These are phyloP conservation scores for Taxidea taxus DNA, from an alignment of 2,113 vertebrate genomes.

Conservation along the genomic window DNA sequence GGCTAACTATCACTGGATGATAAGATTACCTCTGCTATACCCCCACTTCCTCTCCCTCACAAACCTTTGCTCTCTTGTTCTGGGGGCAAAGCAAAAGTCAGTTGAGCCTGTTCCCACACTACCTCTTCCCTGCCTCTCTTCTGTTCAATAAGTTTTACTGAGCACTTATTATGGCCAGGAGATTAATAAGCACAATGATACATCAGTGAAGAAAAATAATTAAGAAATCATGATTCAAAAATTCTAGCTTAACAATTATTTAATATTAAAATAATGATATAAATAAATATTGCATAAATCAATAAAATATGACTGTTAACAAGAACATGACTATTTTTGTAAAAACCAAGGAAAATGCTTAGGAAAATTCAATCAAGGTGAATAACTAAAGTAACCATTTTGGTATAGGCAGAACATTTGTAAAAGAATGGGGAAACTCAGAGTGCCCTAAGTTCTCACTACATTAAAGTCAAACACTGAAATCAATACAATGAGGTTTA, in stretches of 20 bases:
- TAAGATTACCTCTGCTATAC: too few relatives aligned
- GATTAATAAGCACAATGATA: background rate
- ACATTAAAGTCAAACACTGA: background rate
- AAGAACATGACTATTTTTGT: background rate
- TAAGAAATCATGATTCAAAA: background rate
- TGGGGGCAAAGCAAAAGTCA: background rate
- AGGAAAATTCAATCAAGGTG: background rate
- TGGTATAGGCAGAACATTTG: background rate
- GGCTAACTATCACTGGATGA: background rate
- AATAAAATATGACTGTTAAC: background rate
- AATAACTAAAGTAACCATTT: background rate
- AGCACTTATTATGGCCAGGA: background rate
- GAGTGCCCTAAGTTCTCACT: background rate
- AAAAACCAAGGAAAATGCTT: background rate
- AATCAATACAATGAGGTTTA: background rate
- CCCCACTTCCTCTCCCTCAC: too few relatives aligned
- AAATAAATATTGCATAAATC: background rate
- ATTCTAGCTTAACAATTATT: background rate
- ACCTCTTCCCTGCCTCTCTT: background rate
- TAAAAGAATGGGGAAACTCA: background rate
- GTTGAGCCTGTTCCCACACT: background rate
- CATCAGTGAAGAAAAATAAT: background rate
- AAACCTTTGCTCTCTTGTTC: background rate
- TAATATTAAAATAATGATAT: background rate
- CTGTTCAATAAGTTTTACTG: background rate